These are phyloP conservation scores for Struthidea cinerea DNA, from an alignment of 2,113 vertebrate species.

Conservation along the genomic window DNA sequence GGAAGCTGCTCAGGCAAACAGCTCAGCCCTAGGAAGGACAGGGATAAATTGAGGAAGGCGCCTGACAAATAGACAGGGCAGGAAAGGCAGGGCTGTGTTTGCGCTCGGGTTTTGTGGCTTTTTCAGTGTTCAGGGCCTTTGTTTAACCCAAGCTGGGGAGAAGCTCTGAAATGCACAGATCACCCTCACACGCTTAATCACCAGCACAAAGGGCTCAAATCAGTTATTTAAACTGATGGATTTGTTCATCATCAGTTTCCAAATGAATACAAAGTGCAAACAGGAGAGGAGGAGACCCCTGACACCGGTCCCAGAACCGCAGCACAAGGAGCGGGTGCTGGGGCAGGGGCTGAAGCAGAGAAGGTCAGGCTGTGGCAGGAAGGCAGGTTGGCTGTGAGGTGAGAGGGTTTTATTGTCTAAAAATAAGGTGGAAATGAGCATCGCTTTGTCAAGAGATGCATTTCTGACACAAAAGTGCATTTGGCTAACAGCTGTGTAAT, in stretches of 20 bases:
- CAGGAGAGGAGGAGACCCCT: background rate
- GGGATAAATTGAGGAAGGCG: background rate
- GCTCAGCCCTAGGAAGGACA: background rate
- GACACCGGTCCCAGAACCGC: fast-evolving
- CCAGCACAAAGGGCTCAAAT: background rate
- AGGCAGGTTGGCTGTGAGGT: background rate
- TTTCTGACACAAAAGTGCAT: background rate
- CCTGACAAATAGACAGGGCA: background rate
- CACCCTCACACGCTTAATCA: background rate
- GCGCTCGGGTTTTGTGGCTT: background rate
- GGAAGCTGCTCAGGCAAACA: background rate
- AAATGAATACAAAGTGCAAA: background rate
- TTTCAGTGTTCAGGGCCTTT: background rate
- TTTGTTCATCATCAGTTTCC: background rate
- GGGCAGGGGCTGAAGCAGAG: background rate
- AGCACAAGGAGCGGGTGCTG: background rate
- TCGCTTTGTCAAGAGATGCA: background rate
- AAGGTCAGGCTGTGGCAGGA: background rate
- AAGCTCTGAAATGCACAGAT: background rate
- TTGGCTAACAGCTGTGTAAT: background rate
- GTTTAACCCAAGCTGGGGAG: background rate
- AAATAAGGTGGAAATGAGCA: background rate
- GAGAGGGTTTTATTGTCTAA: background rate
- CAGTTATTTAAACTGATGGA: background rate
- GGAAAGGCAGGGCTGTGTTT: background rate